Base-by-base conservation (phyloP, 2,113 vertebrate species). In the Parus major region DNA sequence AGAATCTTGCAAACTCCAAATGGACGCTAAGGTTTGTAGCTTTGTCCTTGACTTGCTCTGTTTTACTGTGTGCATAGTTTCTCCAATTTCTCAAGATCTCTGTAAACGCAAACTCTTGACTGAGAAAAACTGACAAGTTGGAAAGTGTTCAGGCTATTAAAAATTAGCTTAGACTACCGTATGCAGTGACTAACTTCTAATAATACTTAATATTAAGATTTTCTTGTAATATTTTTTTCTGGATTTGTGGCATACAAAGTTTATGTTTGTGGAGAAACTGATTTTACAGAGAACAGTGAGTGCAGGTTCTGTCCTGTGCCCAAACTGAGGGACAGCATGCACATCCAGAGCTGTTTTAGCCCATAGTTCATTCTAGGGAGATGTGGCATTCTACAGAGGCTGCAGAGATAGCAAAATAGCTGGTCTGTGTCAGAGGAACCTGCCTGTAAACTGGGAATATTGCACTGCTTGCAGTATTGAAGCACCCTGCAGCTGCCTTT, bases 31-130 rank as follows among this genome's bases (percentile, higher is more conserved):
- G 39, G 83, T 85, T 73, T 88, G 88, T 83, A 16, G 88, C 79
- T 86, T 69, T 88, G 94, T 81, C 95, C 96, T 97, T 96, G 92
- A 75, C 80, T 90, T 63, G 72, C 29, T 95, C 52, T 83, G 31
- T 55, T 88, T 60, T 69, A 71, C 47, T 42, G 14, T 25, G 28
- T 52, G 59, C 2, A 4, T 52, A 15, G 4, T 81, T 95, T 66
- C 46, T 81, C 39, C 4, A 1, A 2, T 52, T 85, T 66, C 39
- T 90, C n/a, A 49, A 22, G 35, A 56, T 31, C 6, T 14, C 82
- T 73, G 66, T 35, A 33, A 88, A 73, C 0, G 0, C 46, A 15
- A 50, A 39, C 70, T 63, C 44, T n/a, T 36, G 50, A 24, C 33
- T 27, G 50, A 47, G 27, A 66, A 72, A 79, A 93, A 8, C 15